phyloP scores from a whole-genome alignment of 2,113 vertebrate genomes.

The Alces alces region DNA sequence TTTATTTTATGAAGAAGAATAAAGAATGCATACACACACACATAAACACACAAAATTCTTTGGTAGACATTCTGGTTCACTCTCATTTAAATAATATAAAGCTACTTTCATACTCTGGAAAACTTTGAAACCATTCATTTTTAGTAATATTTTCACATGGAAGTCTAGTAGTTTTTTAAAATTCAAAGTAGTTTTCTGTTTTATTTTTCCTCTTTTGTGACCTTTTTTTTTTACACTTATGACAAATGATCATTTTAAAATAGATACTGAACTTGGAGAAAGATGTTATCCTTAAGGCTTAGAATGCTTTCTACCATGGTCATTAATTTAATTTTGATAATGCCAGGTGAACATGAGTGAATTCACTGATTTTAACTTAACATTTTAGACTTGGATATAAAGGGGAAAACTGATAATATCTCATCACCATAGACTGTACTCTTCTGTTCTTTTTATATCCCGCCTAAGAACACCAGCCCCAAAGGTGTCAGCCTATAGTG shows the following conservation, averaged over 20 bases:
- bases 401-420: neutral
- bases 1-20: neutral
- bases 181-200: neutral
- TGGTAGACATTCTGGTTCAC: neutral
- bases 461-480: neutral
- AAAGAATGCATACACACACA: neutral
- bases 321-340: constrained; percentile 49
- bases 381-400: constrained; percentile 33
- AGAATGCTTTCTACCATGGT: neutral
- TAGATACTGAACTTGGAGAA: neutral
- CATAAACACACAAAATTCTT: neutral
- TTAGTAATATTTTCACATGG: neutral
- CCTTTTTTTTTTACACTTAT: neutral
- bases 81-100: neutral
- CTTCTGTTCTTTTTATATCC: neutral
- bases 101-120: neutral
- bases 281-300: neutral
- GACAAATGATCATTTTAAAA: neutral
- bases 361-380: constrained; percentile 41
- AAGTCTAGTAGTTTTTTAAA: constrained; percentile 3
- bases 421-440: neutral
- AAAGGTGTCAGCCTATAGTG: neutral
- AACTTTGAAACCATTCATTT: neutral
- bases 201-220: neutral
- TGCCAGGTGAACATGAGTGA: neutral